Evolutionary conservation across 2,888 invertebrate genomes (phyloP).

Genomic region (Aspidapion aeneum): DNA sequence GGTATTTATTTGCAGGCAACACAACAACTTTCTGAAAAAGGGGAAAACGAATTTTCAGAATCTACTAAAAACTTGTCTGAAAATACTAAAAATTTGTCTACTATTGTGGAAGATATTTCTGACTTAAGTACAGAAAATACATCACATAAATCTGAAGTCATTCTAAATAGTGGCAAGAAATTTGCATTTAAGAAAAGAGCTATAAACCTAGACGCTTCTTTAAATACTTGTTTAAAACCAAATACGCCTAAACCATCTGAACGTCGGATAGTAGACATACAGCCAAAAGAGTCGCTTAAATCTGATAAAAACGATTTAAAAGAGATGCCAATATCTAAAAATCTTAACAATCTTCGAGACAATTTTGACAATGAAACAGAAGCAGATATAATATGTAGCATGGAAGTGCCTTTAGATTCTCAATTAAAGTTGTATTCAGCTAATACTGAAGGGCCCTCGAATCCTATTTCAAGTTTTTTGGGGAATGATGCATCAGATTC

Average conservation of each 20-base stretch:
- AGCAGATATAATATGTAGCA: neutral
- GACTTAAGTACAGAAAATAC: neutral
- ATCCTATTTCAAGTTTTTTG: slow-evolving; percentile 24
- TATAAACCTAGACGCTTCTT: slow-evolving; percentile 12
- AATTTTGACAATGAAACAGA: no score
- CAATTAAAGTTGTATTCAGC: neutral
- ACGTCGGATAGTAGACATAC: no score
- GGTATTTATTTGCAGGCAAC: slow-evolving; percentile 16
- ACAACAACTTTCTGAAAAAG: slow-evolving; percentile 8
- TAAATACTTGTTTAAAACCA: slow-evolving; percentile 6
- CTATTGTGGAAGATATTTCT: neutral
- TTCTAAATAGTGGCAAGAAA: neutral
- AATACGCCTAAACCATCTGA: neutral
- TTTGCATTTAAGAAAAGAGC: slow-evolving; percentile 18
- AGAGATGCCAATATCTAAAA: no score
- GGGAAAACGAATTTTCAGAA: neutral
- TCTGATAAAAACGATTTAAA: no score
- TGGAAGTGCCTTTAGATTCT: slow-evolving; percentile 6
- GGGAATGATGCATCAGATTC: neutral
- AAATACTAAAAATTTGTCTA: neutral
- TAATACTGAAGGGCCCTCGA: slow-evolving; percentile 18
- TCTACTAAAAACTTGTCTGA: slow-evolving; percentile 16
- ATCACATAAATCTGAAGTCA: neutral
- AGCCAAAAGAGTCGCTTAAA: no score
- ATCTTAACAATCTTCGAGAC: no score